Evolutionary conservation across 2,888 invertebrate genomes (phyloP), one percentile per base, ranked within the genome.

Genomic region (Caenorhabditis sp.): DNA sequence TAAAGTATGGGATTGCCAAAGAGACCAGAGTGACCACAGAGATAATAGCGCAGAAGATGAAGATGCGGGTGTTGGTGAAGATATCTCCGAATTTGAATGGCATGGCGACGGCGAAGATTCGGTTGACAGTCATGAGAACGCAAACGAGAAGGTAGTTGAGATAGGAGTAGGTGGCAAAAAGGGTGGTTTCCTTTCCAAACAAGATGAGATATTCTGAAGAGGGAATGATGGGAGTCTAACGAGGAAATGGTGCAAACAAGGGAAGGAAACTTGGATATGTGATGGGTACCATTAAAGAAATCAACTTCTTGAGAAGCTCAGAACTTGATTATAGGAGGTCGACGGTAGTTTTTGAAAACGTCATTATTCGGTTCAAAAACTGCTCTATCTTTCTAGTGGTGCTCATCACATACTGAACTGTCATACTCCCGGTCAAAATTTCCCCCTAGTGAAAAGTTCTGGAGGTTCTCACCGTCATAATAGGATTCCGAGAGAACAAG

Each of bases 1-100:
- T 64, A 22, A 38, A 51, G 54, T 74, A 74, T 16, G 73, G 73
- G n/a, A 74, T 74, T 16, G 26, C 35, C n/a, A 74, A 16, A 7
- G 73, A 74, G 31, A 63, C 54, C n/a, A 74, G 26, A 28, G 51
- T 54, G 4, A 74, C 26, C 4, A 74, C 14, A 2, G 54, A 51
- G 12, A 64, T 63, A 26, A 74, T n/a, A 10, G 12, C 51, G 19
- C 73, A 41, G 63, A 61, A 63, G 24, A 74, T 0, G 26, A 63
- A 74, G 24, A 74, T 28, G 0, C 54, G 51, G 2, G 24, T 14
- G 12, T 51, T n/a, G 54, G 63, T 63, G 28, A 38, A 74, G 10
- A 51, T 28, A 3, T 58, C 49, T n/a, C 26, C n/a, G n/a, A n/a
- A n/a, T n/a, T n/a, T 35, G 73, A 74, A 74, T 12, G 73, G 73